Conservation (phyloP, 2,888 invertebrate genomes). For the Cancer borealis region DNA sequence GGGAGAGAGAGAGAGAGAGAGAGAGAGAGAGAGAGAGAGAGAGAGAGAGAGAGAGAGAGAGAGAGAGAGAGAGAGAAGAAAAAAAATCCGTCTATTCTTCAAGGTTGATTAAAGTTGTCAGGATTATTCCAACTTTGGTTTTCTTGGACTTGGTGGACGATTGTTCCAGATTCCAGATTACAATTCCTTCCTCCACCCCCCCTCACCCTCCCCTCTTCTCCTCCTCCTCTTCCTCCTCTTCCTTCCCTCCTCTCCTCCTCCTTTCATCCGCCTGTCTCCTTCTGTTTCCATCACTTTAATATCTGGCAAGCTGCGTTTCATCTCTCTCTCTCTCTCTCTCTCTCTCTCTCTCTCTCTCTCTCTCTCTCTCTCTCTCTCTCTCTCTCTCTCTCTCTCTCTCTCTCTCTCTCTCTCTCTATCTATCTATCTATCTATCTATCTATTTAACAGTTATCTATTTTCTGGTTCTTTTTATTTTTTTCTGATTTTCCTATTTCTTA, state of each 20-base stretch:
- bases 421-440: too few relatives aligned
- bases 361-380: background rate
- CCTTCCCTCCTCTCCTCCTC: too few relatives aligned
- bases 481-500: too few relatives aligned
- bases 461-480: too few relatives aligned
- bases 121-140: background rate
- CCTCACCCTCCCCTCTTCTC: background rate
- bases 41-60: constrained; percentile 8
- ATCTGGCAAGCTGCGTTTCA: background rate
- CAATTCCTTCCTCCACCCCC: background rate
- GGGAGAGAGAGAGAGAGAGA: background rate
- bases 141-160: background rate
- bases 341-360: constrained; percentile 1
- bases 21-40: background rate
- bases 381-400: background rate
- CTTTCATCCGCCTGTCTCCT: background rate
- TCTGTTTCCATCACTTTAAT: background rate
- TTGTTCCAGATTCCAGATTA: background rate
- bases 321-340: background rate
- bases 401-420: background rate
- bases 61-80: background rate
- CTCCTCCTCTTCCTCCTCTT: background rate
- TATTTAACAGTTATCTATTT: too few relatives aligned
- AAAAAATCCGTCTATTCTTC: background rate
- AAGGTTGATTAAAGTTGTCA: background rate